Evolutionary conservation across 2,113 vertebrate genomes (phyloP).

Genomic region (Semnopithecus entellus): DNA sequence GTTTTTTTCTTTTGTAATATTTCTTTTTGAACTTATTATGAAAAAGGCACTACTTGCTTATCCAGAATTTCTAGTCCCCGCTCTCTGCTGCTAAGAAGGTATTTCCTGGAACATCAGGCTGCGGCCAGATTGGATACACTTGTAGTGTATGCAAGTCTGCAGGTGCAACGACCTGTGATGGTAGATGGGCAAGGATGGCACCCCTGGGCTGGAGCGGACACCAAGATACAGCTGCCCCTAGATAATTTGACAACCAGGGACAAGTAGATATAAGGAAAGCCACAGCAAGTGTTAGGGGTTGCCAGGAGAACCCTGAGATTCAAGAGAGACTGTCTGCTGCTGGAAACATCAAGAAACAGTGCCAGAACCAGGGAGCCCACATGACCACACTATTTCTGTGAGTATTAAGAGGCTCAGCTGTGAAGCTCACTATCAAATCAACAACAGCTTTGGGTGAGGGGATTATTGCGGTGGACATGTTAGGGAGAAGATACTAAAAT

Average conservation of each 20-base stretch:
- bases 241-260: too few relatives aligned
- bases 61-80: neutral
- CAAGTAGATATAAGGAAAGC: neutral
- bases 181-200: neutral
- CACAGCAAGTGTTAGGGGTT: too few relatives aligned
- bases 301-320: neutral
- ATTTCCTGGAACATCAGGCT: neutral
- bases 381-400: too few relatives aligned
- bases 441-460: neutral
- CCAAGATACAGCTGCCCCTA: too few relatives aligned
- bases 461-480: accelerated
- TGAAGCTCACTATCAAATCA: neutral
- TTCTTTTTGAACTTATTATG: neutral
- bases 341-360: neutral
- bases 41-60: neutral
- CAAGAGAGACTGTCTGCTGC: neutral
- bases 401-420: neutral
- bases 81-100: neutral
- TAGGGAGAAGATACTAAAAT: neutral
- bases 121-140: neutral
- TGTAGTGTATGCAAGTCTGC: neutral
- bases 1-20: too few relatives aligned
- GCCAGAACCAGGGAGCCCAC: too few relatives aligned
- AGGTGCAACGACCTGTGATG: accelerated
- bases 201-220: neutral